Base-by-base conservation (phyloP, 2,797 vertebrate genomes). In the Orestias chungarensis region DNA sequence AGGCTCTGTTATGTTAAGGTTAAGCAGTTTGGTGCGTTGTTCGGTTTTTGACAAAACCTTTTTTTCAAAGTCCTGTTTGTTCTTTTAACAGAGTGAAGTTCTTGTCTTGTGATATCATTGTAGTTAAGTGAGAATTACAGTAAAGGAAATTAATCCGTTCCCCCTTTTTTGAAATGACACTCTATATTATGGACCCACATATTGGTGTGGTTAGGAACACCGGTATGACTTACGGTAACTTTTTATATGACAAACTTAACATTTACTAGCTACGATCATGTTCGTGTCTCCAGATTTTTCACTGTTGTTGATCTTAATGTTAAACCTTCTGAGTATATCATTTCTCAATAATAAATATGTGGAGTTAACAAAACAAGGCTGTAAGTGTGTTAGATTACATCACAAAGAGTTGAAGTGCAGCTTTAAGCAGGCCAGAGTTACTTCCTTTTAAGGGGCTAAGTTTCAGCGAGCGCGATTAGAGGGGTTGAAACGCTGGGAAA, bases 391-490 rank as follows among this genome's bases (percentile, higher is more conserved):
- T 82, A 76, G 78, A 29, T 25, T 15, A 67, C 40, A 43, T 80
- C 54, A 69, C 31, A 15, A 68, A 75, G 73, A 52, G 55, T 57
- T 29, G 49, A 69, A 75, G 73, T 54, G 52, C 66, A 65, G 87
- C 86, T 83, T 78, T 68, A 73, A 86, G 80, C 80, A 81, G 71
- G 82, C 87, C 80, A 65, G 74, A 78, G 79, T 81, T 70, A 73
- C 84, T 92, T 89, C 93, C 94, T 93, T 94, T 90, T 95, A 94
- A 90, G 93, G 94, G 31, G 84, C 75, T 84, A 83, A 86, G 80
- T 87, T 84, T 82, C 78, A 66, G 73, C 64, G 79, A 87, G 82
- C 85, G 78, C 70, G 77, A 75, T 73, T 70, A 79, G 70, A 50
- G 10, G n/a, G 69, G 57, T 62, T 31, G 74, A 79, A 71, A 74